Evolutionary conservation across 1,140 invertebrate species (phyloP), one percentile per base, ranked within the genome.

Genomic region (Megathymus violae): DNA sequence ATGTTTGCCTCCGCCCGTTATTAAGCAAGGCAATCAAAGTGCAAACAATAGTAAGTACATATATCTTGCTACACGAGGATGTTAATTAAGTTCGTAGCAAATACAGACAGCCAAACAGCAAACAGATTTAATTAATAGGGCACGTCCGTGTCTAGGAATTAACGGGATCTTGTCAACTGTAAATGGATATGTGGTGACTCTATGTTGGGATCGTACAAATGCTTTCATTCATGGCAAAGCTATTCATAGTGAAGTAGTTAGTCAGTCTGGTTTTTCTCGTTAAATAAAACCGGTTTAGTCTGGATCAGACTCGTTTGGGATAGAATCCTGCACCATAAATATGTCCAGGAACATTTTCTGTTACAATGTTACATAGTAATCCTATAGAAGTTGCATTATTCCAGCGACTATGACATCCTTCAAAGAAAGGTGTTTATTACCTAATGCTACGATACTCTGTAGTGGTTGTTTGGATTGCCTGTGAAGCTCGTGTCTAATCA

Each of bases 111-210:
- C 80, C 79, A 82, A 83, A 79, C 64, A 76, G 80, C 74, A 85
- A 85, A 86, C 81, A 84, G 78, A 81, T 85, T 83, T 88, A 87
- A 87, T 87, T 82, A 86, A 85, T 86, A 79, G 71, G 73, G 69
- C 75, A 76, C 70, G 74, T 71, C 74, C 71, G 67, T 69, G 71
- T 86, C 76, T 80, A 79, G 67, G 72, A 66, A 79, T 81, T 80
- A 82, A 77, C 78, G 41, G 64, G 69, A 69, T 81, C 70, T 70
- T 76, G 74, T 85, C 76, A 74, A 74, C 70, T 43, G 74, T 67
- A 76, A 76, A 78, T 58, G 74, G 56, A 59, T 46, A 61, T 54
- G 62, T 66, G 62, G 44, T 54, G 27, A 31, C 9, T 31, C 27
- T 31, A 31, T 31, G 9, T 3, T 22, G 19, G 5, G 2, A 3